Evolutionary conservation across 2,113 vertebrate species (phyloP), one percentile per base, ranked within the genome.

Genomic region (Ophthalmolycus amberensis): DNA sequence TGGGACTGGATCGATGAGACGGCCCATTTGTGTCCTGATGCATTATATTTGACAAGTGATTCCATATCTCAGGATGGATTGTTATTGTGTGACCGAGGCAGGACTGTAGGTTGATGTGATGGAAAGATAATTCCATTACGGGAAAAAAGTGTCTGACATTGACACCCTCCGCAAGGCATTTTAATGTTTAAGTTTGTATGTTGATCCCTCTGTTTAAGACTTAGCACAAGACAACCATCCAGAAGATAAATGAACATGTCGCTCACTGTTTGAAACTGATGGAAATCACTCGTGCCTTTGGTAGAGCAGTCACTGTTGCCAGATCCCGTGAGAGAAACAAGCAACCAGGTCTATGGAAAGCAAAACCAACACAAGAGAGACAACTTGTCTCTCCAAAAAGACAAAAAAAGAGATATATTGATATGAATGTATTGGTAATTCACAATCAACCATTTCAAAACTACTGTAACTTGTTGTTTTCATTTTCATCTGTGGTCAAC

Each of bases 1-100:
- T 76, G 85, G 80, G 70, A 78, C 20, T 37, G 66, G 85, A 90
- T 90, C 79, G 74, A 92, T 93, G 85, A 85, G 81, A 37, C 48
- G 14, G 56, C 71, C 82, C 14, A 48, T 72, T 88, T 82, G 69
- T 87, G 78, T 83, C 88, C 82, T 54, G 68, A 83, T 77, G 80
- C 81, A 87, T n/a, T 90, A 85, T 59, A 77, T 79, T 78, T 85
- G 85, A 87, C 83, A 72, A 82, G 86, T 44, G 77, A 75, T 88
- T 85, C 81, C 64, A 87, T 81, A 79, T 81, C 82, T 72, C 32
- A 70, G 69, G 80, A 88, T 83, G 68, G 82, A 79, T 87, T 80
- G 82, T 71, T 89, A 52, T 72, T 68, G 54, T 71, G 70, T 56
- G 58, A 83, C 71, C 27, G 15, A 32, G 42, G 69, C 52, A 58